A percentile compares a stretch with the other conserved stretches of the same genome.
Conservation (phyloP, 2,113 vertebrate species). For the Dasyprocta punctata region DNA sequence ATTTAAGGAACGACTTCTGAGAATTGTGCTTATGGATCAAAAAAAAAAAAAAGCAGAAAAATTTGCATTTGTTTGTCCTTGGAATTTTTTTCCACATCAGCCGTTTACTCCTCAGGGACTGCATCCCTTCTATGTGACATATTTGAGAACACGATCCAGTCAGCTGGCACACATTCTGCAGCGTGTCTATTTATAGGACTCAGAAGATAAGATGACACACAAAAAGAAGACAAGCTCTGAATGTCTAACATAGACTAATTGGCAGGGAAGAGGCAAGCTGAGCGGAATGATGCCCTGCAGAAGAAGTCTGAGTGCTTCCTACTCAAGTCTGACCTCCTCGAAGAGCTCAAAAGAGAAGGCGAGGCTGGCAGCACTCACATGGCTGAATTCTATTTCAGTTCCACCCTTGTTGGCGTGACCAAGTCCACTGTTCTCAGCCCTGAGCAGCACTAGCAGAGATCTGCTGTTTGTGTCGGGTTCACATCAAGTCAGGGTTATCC, state of each 20-base stretch:
- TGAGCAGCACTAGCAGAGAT: not conserved
- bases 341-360: not conserved
- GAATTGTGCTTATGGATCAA: constrained; percentile 48
- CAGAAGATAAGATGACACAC: not conserved
- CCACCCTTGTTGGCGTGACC: not conserved
- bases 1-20: constrained; percentile 8
- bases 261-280: not conserved
- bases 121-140: constrained; percentile 10
- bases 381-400: not conserved
- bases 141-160: constrained; percentile 54
- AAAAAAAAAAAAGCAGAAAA: constrained; percentile 33
- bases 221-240: not conserved
- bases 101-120: constrained; percentile 28
- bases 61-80: constrained; percentile 41
- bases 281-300: not conserved
- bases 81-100: constrained; percentile 39
- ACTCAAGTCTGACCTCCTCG: not conserved
- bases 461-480: not conserved
- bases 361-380: not conserved
- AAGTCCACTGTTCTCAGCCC: not conserved
- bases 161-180: constrained; percentile 44
- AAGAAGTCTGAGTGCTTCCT: not conserved
- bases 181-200: constrained; percentile 64
- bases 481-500: not conserved
- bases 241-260: constrained; percentile 50